Percentiles rank a stretch among this genome's conserved stretches.
Evolutionary conservation across 92 coral and sea anemone genomes (phyloP).

Genomic region (Siderastrea siderea): DNA sequence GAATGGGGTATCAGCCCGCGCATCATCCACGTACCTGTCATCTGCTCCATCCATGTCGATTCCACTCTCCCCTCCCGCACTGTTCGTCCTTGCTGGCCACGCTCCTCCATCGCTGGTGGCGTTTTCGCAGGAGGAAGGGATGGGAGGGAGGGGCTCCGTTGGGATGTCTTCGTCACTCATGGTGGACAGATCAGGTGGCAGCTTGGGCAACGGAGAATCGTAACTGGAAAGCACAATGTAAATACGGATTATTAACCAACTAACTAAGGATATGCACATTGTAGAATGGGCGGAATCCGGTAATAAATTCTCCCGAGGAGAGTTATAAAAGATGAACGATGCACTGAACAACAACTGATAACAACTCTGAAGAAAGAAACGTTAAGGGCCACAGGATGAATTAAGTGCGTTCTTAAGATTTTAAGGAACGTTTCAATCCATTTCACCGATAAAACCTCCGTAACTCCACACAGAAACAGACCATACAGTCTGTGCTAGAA

Average conservation of each 20-base stretch:
- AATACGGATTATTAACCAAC: not conserved
- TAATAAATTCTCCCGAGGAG: no score
- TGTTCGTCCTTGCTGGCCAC: conserved; percentile 4
- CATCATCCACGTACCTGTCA: conserved; percentile 31
- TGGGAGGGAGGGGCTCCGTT: conserved; percentile 32
- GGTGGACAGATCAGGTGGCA: conserved; percentile 23
- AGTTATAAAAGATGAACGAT: no score
- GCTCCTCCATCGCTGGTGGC: conserved; percentile 27
- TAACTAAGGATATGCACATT: no score
- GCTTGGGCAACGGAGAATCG: conserved; percentile 35
- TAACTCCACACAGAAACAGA: no score
- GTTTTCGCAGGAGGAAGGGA: conserved; percentile 70
- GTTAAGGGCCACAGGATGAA: no score
- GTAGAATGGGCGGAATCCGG: no score
- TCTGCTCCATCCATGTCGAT: conserved; percentile 45
- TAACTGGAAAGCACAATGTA: conserved; percentile 11
- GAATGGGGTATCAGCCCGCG: conserved; percentile 18
- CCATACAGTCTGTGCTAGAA: no score
- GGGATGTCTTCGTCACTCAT: conserved; percentile 36
- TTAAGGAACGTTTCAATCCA: no score
- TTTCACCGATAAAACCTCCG: no score
- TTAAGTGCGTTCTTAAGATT: no score
- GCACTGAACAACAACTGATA: no score
- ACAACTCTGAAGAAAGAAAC: no score
- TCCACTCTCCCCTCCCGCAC: conserved; percentile 44